Conservation (phyloP, 2,797 vertebrate genomes). For the Tolypeutes matacus region DNA sequence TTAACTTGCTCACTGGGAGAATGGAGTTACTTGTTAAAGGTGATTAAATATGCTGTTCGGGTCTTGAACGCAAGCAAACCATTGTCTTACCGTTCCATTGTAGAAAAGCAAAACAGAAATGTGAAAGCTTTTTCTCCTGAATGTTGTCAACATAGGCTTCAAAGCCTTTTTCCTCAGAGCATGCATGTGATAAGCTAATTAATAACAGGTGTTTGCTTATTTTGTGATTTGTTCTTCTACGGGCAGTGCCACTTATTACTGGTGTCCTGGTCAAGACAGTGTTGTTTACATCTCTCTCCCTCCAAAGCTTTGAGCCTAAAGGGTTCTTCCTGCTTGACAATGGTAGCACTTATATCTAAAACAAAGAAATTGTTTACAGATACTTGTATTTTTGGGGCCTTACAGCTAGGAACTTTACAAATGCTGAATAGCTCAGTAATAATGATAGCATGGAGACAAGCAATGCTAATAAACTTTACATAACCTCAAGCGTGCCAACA, state of each 20-base stretch:
- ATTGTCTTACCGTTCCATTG: slow-evolving; percentile 12
- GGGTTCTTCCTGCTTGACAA: slow-evolving; percentile 40
- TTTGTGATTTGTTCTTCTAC: slow-evolving; percentile 66
- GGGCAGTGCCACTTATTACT: slow-evolving; percentile 73
- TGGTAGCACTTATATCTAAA: slow-evolving; percentile 35
- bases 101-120: slow-evolving; percentile 51
- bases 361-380: slow-evolving; percentile 63
- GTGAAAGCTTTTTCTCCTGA: slow-evolving; percentile 14
- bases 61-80: slow-evolving; percentile 10
- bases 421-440: slow-evolving; percentile 55
- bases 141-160: slow-evolving; percentile 33
- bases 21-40: not conserved
- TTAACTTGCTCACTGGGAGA: not conserved
- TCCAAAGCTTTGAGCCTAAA: slow-evolving; percentile 31
- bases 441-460: slow-evolving; percentile 32
- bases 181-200: slow-evolving; percentile 50
- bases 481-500: slow-evolving; percentile 64
- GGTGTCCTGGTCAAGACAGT: slow-evolving; percentile 15
- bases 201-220: slow-evolving; percentile 62
- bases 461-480: slow-evolving; percentile 68
- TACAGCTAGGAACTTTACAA: slow-evolving; percentile 56
- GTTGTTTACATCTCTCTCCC: not conserved
- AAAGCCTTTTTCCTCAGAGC: not conserved
- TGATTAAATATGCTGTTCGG: slow-evolving; percentile 9
- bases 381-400: slow-evolving; percentile 21